These are phyloP conservation scores for Colius striatus DNA, from an alignment of 2,113 vertebrate species.

Conservation along the genomic window DNA sequence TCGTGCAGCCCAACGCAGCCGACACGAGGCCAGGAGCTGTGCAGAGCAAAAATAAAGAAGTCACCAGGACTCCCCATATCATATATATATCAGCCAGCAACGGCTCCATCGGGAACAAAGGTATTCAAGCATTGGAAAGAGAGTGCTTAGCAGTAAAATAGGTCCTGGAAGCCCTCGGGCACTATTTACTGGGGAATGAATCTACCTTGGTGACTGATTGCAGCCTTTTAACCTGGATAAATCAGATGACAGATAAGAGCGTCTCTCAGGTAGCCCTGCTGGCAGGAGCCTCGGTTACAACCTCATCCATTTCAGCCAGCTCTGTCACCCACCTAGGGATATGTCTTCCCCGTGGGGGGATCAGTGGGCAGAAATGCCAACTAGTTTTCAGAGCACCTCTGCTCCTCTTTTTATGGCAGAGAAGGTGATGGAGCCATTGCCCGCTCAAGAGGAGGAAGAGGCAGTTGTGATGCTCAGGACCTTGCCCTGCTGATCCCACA, in stretches of 20 bases:
- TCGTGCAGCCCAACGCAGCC: neutral
- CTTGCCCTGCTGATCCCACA: neutral
- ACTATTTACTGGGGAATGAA: slow-evolving; percentile 70
- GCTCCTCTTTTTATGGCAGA: neutral
- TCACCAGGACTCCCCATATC: slow-evolving; percentile 59
- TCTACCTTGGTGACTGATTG: slow-evolving; percentile 71
- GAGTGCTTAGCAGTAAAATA: slow-evolving; percentile 76
- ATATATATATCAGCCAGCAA: slow-evolving; percentile 72
- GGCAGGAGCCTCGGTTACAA: slow-evolving; percentile 40
- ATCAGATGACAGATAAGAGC: slow-evolving; percentile 70
- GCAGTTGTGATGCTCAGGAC: neutral
- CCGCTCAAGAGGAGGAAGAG: neutral
- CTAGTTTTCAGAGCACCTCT: neutral
- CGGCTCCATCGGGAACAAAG: slow-evolving; percentile 63
- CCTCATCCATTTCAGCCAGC: slow-evolving; percentile 43
- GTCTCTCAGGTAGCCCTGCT: slow-evolving; percentile 57
- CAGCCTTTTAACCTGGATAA: slow-evolving; percentile 75
- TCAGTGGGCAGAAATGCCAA: neutral
- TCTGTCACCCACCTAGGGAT: neutral
- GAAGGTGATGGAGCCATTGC: neutral
- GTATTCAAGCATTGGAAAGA: slow-evolving; percentile 74
- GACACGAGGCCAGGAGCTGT: slow-evolving; percentile 53
- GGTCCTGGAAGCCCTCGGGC: slow-evolving; percentile 69
- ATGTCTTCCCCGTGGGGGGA: neutral
- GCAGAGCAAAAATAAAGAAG: slow-evolving; percentile 65